Conservation (phyloP, 2,113 vertebrate species). For the Laticauda colubrina region DNA sequence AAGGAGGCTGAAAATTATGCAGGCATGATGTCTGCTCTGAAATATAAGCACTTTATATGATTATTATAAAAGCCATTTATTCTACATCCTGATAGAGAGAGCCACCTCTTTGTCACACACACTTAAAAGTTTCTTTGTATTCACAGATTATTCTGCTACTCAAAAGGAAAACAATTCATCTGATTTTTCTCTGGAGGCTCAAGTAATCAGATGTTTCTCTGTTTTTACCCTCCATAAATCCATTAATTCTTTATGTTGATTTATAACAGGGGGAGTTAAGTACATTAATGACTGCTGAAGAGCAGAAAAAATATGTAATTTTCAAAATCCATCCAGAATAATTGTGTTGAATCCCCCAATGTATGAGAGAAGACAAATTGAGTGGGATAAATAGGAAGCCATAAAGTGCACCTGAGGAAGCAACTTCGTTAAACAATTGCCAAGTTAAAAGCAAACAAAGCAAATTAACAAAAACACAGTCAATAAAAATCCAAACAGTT, state of each 20-base stretch:
- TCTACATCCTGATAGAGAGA: slow-evolving; percentile 18
- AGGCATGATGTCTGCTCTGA: background rate
- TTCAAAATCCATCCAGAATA: slow-evolving; percentile 27
- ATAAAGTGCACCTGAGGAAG: slow-evolving; percentile 13
- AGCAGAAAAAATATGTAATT: background rate
- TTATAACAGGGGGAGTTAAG: slow-evolving; percentile 37
- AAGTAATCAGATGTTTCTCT: slow-evolving; percentile 46
- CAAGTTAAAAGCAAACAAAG: background rate
- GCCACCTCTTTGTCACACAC: slow-evolving; percentile 6
- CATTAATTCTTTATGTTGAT: slow-evolving; percentile 44
- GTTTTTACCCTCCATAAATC: slow-evolving; percentile 53
- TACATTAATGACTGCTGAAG: slow-evolving; percentile 41
- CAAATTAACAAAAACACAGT: background rate
- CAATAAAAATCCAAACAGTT: background rate
- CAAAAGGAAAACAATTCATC: slow-evolving; percentile 37
- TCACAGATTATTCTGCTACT: slow-evolving; percentile 39
- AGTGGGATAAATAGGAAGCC: slow-evolving; percentile 18
- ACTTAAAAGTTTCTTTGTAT: slow-evolving; percentile 40
- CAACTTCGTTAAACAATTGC: background rate
- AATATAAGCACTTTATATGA: slow-evolving; percentile 4
- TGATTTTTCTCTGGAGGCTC: slow-evolving; percentile 38
- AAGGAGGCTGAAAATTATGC: background rate
- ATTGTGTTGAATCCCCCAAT: background rate
- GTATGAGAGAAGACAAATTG: slow-evolving; percentile 16
- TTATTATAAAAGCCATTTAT: slow-evolving; percentile 12